Evolutionary conservation across 2,888 invertebrate genomes (phyloP), one percentile per base, ranked within the genome.

Genomic region (Amphipoea oculea): DNA sequence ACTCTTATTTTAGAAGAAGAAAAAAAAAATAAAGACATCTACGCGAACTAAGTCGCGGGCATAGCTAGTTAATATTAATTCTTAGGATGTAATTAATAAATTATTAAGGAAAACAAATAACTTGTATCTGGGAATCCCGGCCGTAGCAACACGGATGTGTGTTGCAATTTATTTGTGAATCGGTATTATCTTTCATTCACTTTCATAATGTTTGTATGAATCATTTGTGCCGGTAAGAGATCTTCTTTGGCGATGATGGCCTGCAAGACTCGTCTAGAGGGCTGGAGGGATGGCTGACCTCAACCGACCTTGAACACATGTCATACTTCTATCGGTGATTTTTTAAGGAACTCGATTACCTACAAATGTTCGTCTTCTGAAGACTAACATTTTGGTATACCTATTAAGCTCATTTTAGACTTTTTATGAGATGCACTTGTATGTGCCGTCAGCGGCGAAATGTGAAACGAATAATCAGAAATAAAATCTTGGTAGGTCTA

Each of bases 161-260:
- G 29, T n/a, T 74, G 73, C 54, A 73, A 79, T 57, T 17, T 57
- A 51, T 68, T 75, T 72, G 42, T 62, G 66, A 51, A 29, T n/a
- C 29, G 17, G 20, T 69, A 29, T 23, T 54, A 68, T 65, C 11
- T 57, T 67, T 76, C 57, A n/a, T 70, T 73, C 6, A 77, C 79
- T 86, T 86, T 76, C 81, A 65, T 78, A 76, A 68, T 67, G n/a
- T 70, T 71, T 66, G 57, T 62, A 54, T 86, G 86, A 84, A 62
- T 86, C 81, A 86, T 86, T 80, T 63, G 57, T 63, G 62, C 12
- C 45, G 76, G 29, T 78, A 23, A 62, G 20, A 78, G 0, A 60
- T 20, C 1, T 9, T 23, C 14, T 45, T 62, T 63, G 45, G 4
- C 6, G 36, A 70, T 36, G 42, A 62, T 17, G n/a, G 17, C 29